Evolutionary conservation across 1,140 invertebrate genomes (phyloP), one percentile per base, ranked within the genome.

Genomic region (Cotesia typhae): DNA sequence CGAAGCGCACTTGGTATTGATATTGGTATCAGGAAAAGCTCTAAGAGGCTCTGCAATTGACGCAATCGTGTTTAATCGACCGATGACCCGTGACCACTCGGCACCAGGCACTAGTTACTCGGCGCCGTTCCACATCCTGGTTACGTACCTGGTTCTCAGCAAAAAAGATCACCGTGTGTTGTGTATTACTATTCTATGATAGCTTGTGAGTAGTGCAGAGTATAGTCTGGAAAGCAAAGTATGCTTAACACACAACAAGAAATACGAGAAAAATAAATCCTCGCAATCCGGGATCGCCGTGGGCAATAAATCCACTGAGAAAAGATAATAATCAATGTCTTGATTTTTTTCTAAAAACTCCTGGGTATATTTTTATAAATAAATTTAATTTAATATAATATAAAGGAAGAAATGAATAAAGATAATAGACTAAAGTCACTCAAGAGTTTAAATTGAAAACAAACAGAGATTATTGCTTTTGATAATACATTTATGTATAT

Each of bases 51-150:
- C 41, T 52, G 66, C 63, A 66, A 66, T 66, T 37, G 52, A 67
- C 52, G 51, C 52, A 55, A 55, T 51, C 38, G 4, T 14, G 20
- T 67, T 37, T 28, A 65, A 66, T 71, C 63, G 20, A 70, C 60
- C 28, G 70, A 71, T 71, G 70, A 71, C 70, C 70, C 70, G 63
- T 71, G 70, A 71, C 69, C 69, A 71, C 60, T 47, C 4, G 61
- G 60, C 69, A 51, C 69, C 60, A 28, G 28, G 28, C 28, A 28
- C 28, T 28, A 28, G 28, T 28, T 28, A 28, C 28, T 28, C 28
- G 61, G 60, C 69, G 61, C 69, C 60, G 69, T 71, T 71, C 61
- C 12, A 66, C 35, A 66, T 66, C 64, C 64, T 66, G 64, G 41
- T 52, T 66, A 66, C 41, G 41, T 47, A 47, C 64, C 64, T 66